Conservation (phyloP, 2,797 vertebrate species). For the Coluber constrictor region DNA sequence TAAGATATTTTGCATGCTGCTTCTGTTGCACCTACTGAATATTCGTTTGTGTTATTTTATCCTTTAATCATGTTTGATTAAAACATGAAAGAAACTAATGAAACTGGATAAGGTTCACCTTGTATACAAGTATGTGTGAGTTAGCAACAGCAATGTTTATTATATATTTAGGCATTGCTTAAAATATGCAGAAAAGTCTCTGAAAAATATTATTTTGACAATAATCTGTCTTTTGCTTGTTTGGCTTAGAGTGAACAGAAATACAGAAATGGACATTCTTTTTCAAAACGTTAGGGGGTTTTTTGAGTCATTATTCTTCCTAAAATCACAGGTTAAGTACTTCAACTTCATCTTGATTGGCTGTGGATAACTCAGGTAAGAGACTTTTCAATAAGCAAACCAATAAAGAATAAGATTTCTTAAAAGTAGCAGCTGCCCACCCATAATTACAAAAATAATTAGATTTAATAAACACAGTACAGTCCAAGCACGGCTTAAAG, state of each 20-base stretch:
- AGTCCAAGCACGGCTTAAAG: background rate
- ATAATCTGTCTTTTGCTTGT: background rate
- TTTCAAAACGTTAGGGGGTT: background rate
- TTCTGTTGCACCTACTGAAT: background rate
- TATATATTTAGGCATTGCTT: constrained; percentile 19
- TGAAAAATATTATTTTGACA: constrained; percentile 5
- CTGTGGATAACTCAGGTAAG: background rate
- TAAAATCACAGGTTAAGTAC: background rate
- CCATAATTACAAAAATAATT: background rate
- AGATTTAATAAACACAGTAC: background rate
- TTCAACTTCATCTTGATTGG: background rate
- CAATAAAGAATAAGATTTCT: background rate
- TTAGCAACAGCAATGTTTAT: background rate
- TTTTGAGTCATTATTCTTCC: background rate
- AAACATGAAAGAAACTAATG: background rate
- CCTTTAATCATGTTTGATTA: background rate
- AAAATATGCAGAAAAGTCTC: background rate
- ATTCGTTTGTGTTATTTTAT: background rate
- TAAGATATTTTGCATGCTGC: background rate
- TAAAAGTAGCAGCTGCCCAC: background rate
- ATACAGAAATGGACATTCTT: background rate
- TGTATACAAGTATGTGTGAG: background rate
- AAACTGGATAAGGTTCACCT: background rate
- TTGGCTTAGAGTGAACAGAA: background rate
- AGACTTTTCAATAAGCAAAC: background rate